These are phyloP conservation scores for Leucoraja erinaceus DNA, from an alignment of 2,113 vertebrate genomes.

Conservation along the genomic window DNA sequence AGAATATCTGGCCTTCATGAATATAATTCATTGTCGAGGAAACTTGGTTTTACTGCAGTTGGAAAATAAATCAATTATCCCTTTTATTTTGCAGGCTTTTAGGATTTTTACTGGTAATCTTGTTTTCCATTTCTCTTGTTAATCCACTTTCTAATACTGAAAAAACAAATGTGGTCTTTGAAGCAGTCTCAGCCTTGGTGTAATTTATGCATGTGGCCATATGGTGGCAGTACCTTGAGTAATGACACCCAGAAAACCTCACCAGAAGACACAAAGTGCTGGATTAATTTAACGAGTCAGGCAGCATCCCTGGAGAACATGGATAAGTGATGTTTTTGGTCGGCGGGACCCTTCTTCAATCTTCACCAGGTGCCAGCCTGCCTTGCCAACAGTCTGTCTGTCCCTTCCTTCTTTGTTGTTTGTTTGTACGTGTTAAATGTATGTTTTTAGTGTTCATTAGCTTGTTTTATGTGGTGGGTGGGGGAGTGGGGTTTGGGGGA, in stretches of 20 bases:
- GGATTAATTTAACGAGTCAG: no score
- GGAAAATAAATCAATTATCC: neutral
- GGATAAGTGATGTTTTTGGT: no score
- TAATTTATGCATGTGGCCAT: neutral
- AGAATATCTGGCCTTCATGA: neutral
- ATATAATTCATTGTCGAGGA: neutral
- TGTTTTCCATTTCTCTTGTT: neutral
- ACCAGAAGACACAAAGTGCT: neutral
- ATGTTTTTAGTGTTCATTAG: no score
- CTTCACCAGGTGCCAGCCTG: no score
- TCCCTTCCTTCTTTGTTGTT: no score
- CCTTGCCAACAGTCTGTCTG: no score
- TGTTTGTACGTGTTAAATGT: no score
- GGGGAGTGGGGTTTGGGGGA: no score
- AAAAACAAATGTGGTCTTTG: neutral
- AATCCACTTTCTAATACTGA: neutral
- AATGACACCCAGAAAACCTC: neutral
- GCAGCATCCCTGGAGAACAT: no score
- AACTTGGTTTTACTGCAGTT: neutral
- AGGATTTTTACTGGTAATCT: neutral
- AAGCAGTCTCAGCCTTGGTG: neutral
- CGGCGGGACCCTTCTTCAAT: neutral
- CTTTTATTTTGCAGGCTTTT: neutral
- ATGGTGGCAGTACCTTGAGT: neutral
- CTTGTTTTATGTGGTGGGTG: no score